Evolutionary conservation across 2,888 invertebrate species (phyloP).

Genomic region (Eumacrocentrus americanus): DNA sequence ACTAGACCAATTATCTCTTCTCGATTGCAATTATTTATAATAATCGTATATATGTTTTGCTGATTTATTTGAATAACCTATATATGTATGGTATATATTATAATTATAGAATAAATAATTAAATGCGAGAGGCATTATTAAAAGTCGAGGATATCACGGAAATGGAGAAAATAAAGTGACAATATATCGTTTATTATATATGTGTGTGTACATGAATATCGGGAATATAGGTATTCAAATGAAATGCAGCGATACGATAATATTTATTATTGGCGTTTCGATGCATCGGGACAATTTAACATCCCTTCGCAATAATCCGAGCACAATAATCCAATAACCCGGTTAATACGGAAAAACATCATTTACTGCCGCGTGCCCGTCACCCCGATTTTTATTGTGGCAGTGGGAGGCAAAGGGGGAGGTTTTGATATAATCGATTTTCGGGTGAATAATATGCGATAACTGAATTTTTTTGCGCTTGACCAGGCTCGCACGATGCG

Average conservation of each 20-base stretch:
- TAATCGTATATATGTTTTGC: background rate
- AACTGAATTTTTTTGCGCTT: conserved; percentile 6
- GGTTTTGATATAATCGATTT: too few relatives aligned
- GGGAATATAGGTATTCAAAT: conserved; percentile 12
- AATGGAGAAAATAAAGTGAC: conserved; percentile 6
- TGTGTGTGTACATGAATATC: background rate
- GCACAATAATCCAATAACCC: conserved; percentile 15
- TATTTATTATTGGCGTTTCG: conserved; percentile 18
- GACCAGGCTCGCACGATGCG: conserved; percentile 1
- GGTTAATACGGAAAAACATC: conserved; percentile 1
- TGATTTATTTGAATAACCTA: conserved; percentile 21
- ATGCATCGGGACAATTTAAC: conserved; percentile 15
- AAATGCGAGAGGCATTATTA: background rate
- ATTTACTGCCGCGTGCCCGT: background rate
- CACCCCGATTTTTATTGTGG: background rate
- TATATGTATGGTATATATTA: conserved; percentile 1
- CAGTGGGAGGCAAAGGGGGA: too few relatives aligned
- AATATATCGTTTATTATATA: too few relatives aligned
- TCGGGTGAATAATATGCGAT: background rate
- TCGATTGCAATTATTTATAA: background rate
- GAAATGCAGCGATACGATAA: conserved; percentile 9
- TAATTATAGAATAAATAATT: background rate
- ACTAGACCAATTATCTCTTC: background rate
- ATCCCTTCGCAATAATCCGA: conserved; percentile 16
- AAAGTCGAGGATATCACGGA: background rate